Base-by-base conservation (phyloP, 2,888 invertebrate species). In the Apamea monoglypha region DNA sequence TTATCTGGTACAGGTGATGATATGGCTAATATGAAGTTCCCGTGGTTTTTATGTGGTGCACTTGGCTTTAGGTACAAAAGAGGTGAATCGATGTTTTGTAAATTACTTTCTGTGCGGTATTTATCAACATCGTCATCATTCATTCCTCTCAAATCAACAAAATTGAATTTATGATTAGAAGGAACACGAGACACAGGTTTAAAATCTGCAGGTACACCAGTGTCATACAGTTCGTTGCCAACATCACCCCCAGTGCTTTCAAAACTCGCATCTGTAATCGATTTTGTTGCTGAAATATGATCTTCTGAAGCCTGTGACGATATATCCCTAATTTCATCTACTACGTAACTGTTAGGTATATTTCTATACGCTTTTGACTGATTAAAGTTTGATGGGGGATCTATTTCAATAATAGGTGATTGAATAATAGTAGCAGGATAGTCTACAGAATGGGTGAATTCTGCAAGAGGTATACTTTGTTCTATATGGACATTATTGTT, bases 391-490 rank as follows among this genome's bases (percentile, higher is more conserved):
- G 92, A 94, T 36, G 92, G 84, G 29, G 95, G 91, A 74, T 97
- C 96, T 66, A 98, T 94, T 89, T 98, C 98, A 76, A 98, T 96
- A n/a, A 98, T 90, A 32, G 98, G 98, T 29, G 98, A 97, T 89
- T 98, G 97, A 79, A 98, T 97, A 76, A 98, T 97, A 86, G 98
- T 98, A 66, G 98, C 97, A 18, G 98, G 98, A 93, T 98, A 98
- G 87, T 98, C 98, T 66, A 98, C 96, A 2, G 98, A 98, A 66
- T 98, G 98, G 1, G 98, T 96, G 89, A 97, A 98, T 91, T 98
- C 98, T 6, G 97, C 97, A 12, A 98, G 89, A 66, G 98, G 97
- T 74, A 98, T 96, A 91, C 98, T 98, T 89, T 98, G 97, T 70
- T 97, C 94, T 40, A 98, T 95, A 89, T 97, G 97, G 18, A 97